Percentiles rank a stretch among this genome's conserved stretches.
phyloP scores from a whole-genome alignment of 2,888 invertebrate genomes.

The Synergus gifuensis region DNA sequence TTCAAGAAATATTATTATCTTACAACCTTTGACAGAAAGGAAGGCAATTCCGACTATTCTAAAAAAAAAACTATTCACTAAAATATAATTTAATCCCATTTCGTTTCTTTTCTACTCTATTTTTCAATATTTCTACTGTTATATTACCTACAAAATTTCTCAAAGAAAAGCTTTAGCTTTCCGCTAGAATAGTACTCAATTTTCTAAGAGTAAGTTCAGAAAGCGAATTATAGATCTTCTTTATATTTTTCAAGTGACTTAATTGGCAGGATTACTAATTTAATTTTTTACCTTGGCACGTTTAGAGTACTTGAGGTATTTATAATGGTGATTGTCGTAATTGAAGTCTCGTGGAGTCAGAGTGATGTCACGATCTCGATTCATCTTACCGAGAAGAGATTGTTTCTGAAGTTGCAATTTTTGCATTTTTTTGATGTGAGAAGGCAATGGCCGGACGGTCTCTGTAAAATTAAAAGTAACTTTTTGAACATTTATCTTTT shows the following conservation, averaged over 20 bases:
- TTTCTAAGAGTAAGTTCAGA: no score
- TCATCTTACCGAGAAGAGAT: slow-evolving; percentile 66
- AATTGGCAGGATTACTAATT: neutral
- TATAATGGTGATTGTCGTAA: slow-evolving; percentile 89
- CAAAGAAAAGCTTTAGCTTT: no score
- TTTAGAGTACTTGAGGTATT: slow-evolving; percentile 87
- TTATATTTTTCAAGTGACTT: neutral
- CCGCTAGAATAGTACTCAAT: no score
- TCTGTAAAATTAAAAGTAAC: slow-evolving; percentile 16
- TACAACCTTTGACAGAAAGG: neutral
- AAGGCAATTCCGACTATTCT: neutral
- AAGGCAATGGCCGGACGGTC: slow-evolving; percentile 32
- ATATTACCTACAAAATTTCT: no score
- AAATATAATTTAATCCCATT: slow-evolving; percentile 2
- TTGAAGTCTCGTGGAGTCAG: slow-evolving; percentile 88
- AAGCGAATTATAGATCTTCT: neutral
- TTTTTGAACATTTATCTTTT: neutral
- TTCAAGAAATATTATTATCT: slow-evolving; percentile 13
- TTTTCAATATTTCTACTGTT: neutral
- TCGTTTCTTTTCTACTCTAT: neutral
- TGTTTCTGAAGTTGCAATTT: slow-evolving; percentile 68
- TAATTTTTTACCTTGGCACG: slow-evolving; percentile 81
- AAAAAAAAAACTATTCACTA: no score
- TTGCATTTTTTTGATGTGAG: slow-evolving; percentile 64
- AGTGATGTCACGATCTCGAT: slow-evolving; percentile 77